Conservation (phyloP, 2,113 vertebrate genomes). For the Notothenia rossii region DNA sequence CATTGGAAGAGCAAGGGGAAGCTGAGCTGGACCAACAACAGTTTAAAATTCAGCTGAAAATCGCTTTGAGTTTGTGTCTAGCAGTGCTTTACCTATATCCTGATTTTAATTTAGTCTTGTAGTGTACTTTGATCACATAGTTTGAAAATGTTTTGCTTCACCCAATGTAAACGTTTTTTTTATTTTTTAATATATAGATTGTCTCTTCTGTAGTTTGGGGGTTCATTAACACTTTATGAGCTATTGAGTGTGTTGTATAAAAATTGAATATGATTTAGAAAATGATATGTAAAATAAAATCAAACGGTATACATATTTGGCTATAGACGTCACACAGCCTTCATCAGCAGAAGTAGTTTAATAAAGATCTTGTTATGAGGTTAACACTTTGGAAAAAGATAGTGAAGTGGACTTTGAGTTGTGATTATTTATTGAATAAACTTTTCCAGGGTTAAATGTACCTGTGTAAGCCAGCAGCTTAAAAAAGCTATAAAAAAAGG, state of each 20-base stretch:
- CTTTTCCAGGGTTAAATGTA: background rate
- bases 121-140: slow-evolving; percentile 22
- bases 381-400: background rate
- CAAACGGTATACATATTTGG: background rate
- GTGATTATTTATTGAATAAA: slow-evolving; percentile 19
- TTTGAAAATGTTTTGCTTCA: slow-evolving; percentile 19
- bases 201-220: slow-evolving; percentile 23
- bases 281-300: background rate
- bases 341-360: slow-evolving; percentile 4
- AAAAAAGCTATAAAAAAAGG: background rate
- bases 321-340: background rate
- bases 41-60: background rate
- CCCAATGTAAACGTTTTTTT: slow-evolving; percentile 27
- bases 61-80: background rate
- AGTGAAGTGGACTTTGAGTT: slow-evolving; percentile 8
- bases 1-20: slow-evolving; percentile 60
- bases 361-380: background rate
- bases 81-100: slow-evolving; percentile 25
- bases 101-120: slow-evolving; percentile 31
- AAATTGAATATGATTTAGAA: slow-evolving; percentile 21
- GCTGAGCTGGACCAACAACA: slow-evolving; percentile 33
- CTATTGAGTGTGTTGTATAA: slow-evolving; percentile 23
- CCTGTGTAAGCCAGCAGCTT: background rate
- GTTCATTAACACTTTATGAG: slow-evolving; percentile 16
- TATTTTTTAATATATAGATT: slow-evolving; percentile 25